Evolutionary conservation across 2,797 vertebrate species (phyloP).

Genomic region (Dendrocincla fuliginosa): DNA sequence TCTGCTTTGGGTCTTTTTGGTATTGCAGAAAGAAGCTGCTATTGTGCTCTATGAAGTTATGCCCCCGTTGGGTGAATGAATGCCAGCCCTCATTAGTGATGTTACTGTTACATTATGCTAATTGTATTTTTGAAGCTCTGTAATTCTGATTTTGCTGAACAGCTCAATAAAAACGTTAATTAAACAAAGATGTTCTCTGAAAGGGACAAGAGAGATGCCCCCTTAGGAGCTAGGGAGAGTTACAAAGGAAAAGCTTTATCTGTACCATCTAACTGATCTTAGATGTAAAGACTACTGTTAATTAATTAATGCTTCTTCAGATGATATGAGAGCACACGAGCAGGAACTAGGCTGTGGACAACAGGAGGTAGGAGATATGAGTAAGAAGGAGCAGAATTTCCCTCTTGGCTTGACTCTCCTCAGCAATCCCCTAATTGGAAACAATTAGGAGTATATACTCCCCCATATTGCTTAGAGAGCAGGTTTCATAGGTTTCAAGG

Average conservation of each 20-base stretch:
- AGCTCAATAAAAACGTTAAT: constrained; percentile 44
- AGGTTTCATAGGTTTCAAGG: neutral
- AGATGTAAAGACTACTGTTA: neutral
- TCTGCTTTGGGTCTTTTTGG: neutral
- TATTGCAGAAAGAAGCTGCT: constrained; percentile 5
- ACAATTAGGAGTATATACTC: neutral
- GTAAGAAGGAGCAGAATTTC: neutral
- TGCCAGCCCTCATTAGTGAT: constrained; percentile 27
- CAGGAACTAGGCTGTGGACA: neutral
- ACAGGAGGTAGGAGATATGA: neutral
- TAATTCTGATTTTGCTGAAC: constrained; percentile 39
- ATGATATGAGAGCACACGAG: neutral
- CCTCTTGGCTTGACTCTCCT: neutral
- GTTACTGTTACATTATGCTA: constrained; percentile 30
- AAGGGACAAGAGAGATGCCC: neutral
- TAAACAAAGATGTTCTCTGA: constrained; percentile 21
- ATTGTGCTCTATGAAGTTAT: neutral
- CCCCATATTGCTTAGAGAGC: neutral
- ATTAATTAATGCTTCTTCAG: neutral
- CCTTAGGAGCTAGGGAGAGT: neutral
- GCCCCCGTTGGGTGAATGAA: neutral
- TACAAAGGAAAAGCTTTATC: neutral
- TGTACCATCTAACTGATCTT: neutral
- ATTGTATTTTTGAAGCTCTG: constrained; percentile 42
- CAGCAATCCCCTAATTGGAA: neutral